phyloP scores from a whole-genome alignment of 2,888 invertebrate genomes.

The Cylloceria caligata region DNA sequence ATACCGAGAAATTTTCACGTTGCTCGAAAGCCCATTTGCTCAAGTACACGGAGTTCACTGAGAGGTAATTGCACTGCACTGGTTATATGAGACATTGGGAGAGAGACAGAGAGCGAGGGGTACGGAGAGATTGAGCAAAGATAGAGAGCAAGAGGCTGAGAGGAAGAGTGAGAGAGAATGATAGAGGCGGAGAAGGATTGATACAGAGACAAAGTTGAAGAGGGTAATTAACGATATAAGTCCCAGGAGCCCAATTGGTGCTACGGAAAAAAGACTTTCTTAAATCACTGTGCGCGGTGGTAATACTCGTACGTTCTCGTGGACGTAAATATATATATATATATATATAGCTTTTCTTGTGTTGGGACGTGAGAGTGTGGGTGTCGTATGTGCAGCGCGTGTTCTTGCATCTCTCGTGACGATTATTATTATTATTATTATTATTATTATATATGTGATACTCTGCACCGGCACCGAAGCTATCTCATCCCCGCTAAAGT shows the following conservation, averaged over 20 bases:
- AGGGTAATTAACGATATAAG: constrained; percentile 59
- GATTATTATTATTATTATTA: constrained; percentile 33
- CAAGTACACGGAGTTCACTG: constrained; percentile 50
- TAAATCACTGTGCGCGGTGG: constrained; percentile 54
- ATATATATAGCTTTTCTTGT: constrained; percentile 26
- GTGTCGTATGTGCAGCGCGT: constrained; percentile 59
- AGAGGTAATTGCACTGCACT: constrained; percentile 56
- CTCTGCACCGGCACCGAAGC: constrained; percentile 45
- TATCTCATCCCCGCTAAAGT: constrained; percentile 39
- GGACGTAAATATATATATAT: constrained; percentile 37
- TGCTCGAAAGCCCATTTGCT: constrained; percentile 54
- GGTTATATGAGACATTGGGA: constrained; percentile 49
- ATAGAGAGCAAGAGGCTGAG: constrained; percentile 35
- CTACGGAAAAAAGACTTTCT: constrained; percentile 51
- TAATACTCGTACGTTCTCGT: constrained; percentile 38
- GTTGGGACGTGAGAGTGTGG: constrained; percentile 45
- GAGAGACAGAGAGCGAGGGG: constrained; percentile 37
- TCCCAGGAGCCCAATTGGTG: constrained; percentile 58
- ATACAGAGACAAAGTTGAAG: constrained; percentile 48
- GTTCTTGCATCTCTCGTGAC: constrained; percentile 58
- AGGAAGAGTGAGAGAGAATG: constrained; percentile 43
- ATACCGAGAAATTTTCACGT: constrained; percentile 44
- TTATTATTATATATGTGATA: constrained; percentile 8
- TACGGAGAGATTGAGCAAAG: constrained; percentile 23
- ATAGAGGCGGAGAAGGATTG: constrained; percentile 40